Evolutionary conservation across 1,140 invertebrate genomes (phyloP).

Genomic region (Calephelis nemesis): DNA sequence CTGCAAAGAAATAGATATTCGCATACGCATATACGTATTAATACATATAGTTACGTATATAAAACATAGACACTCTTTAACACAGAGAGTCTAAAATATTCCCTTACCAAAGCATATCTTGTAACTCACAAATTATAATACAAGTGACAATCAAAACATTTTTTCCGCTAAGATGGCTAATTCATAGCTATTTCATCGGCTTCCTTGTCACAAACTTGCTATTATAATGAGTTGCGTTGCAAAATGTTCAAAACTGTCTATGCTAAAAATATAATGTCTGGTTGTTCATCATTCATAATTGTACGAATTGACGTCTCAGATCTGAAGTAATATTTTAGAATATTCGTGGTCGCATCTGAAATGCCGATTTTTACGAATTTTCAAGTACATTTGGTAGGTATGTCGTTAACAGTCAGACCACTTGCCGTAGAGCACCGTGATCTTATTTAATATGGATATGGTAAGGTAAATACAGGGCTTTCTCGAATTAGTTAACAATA

Average conservation of each 20-base stretch:
- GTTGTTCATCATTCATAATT: not conserved
- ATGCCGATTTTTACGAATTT: too few species aligned
- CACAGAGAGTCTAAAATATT: not conserved
- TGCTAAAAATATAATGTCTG: not conserved
- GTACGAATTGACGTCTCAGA: too few species aligned
- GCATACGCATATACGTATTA: too few species aligned
- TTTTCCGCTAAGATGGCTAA: constrained; percentile 40
- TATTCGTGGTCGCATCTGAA: too few species aligned
- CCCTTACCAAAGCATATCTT: not conserved
- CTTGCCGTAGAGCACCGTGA: too few species aligned
- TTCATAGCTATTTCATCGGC: constrained; percentile 34
- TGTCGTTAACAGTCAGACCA: too few species aligned
- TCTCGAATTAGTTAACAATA: too few species aligned
- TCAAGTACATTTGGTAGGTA: too few species aligned
- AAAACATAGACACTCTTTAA: not conserved
- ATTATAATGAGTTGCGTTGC: constrained; percentile 40
- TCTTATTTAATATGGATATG: not conserved
- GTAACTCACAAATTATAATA: not conserved
- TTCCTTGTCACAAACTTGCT: constrained; percentile 32
- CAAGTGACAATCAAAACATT: constrained; percentile 28
- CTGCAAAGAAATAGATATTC: too few species aligned
- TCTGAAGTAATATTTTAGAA: too few species aligned
- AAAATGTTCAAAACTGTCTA: not conserved
- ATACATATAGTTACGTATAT: too few species aligned
- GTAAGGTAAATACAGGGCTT: not conserved